Base-by-base conservation (phyloP, 2,888 invertebrate genomes). In the Smittia sp. region DNA sequence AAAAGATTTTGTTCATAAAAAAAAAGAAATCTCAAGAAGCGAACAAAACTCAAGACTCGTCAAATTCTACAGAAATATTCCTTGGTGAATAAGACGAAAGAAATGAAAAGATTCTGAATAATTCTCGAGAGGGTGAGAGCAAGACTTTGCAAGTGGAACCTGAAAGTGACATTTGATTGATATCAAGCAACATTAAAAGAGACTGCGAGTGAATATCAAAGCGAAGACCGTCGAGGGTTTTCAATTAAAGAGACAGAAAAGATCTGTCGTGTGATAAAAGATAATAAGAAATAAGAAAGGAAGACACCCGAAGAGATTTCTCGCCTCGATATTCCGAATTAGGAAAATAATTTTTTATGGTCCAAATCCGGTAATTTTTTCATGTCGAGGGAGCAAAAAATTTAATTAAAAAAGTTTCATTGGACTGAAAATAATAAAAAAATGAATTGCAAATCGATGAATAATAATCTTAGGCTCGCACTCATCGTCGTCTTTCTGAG, bases 131-230 rank as follows among this genome's bases (percentile, higher is more conserved):
- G 63, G 58, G 18, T 58, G 58, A 66, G 38, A 32, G 32, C 32
- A n/a, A 20, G 27, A 63, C 1, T 27, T 32, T 25, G 27, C 24
- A 65, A 18, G 46, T 15, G 32, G 18, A 18, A 24, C 1, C 41
- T 67, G 67, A 11, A n/a, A 41, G 67, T 67, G 67, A 67, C 67
- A 67, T 39, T 67, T 67, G 67, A 67, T 67, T 22, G 46, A 67
- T 67, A 67, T 46, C 67, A 46, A 18, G 22, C 32, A 15, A 13
- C 67, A 67, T 67, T 41, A 41, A 67, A 67, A 32, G 32, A 32
- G 38, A 38, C 41, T 13, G n/a, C 4, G 6, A 22, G 67, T 7
- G 20, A 41, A 39, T 18, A 20, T 32, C 32, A 67, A 41, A 22
- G 46, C 13, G n/a, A 67, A 22, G 41, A 25, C n/a, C n/a, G 63